Evolutionary conservation across 1,140 invertebrate genomes (phyloP), one percentile per base, ranked within the genome.

Genomic region (Fopius arisanus): DNA sequence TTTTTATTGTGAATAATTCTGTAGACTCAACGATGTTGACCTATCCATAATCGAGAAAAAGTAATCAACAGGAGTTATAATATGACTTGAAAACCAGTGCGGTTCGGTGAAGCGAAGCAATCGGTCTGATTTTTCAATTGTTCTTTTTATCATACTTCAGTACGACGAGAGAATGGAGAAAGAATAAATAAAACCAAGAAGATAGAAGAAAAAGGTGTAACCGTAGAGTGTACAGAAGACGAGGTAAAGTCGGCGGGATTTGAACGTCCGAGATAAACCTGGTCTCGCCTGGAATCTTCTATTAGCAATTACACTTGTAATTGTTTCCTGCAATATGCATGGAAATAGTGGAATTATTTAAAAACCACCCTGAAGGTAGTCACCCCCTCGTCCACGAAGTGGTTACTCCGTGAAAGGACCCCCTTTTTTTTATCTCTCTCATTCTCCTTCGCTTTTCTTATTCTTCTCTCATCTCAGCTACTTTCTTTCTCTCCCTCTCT

Each of bases 281-380:
- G 80, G 80, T 82, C 83, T 87, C 84, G 85, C 84, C 85, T 87
- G 83, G 84, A 87, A 86, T 87, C 86, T 88, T 88, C 86, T 87
- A 88, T 88, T 88, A 88, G 86, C 86, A 87, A 88, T 88, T 88
- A 87, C 84, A 88, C 80, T 86, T 87, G 87, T 87, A 87, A 87
- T 88, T 88, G 85, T 87, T 88, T 88, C 84, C 84, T 87, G 84
- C 85, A 88, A 87, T 88, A 88, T 87, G 86, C 84, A 87, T 88
- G 82, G 84, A 87, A 88, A 88, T 87, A 83, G 86, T 85, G 76
- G 78, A 87, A 87, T 88, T 87, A 88, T 87, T 88, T 87, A 87
- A 87, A 87, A 86, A 84, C 84, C 85, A 85, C 84, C 86, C 84
- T 59, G 66, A 69, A 65, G 67, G 70, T 33, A 70, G 69, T 70